These are phyloP conservation scores for Apostichopus leukothele DNA, from an alignment of 53 echinoderm and acorn worm genomes.

Conservation along the genomic window DNA sequence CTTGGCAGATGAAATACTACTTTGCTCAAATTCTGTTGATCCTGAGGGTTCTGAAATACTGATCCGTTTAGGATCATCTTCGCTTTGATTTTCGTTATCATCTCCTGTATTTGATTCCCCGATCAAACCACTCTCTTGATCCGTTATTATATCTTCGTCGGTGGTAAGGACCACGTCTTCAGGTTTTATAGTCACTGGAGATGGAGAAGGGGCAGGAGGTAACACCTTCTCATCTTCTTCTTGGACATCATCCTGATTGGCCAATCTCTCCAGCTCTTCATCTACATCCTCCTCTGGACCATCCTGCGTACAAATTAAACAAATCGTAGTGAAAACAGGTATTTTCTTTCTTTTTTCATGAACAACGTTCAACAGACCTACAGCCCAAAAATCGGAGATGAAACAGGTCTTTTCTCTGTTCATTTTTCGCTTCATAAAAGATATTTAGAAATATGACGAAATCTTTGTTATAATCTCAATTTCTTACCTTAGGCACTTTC, in stretches of 20 bases:
- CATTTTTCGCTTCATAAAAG: too few species aligned
- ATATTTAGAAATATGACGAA: too few species aligned
- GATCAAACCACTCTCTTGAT: not conserved
- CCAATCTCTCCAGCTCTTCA: not conserved
- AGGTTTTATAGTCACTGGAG: not conserved
- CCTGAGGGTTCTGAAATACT: not conserved
- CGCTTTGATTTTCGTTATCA: not conserved
- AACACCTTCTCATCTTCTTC: not conserved
- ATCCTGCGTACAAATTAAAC: not conserved
- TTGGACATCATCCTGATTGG: not conserved
- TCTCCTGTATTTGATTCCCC: not conserved
- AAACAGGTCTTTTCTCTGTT: too few species aligned
- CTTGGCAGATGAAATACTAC: not conserved
- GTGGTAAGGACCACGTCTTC: not conserved
- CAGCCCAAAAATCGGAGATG: too few species aligned
- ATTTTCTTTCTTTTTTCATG: too few species aligned
- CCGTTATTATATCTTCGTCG: not conserved
- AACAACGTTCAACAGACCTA: too few species aligned
- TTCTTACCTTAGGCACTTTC: too few species aligned
- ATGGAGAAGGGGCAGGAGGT: slow-evolving; percentile 26
- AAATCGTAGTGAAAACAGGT: too few species aligned
- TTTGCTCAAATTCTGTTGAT: not conserved
- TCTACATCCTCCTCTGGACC: slow-evolving; percentile 14
- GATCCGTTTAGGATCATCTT: not conserved
- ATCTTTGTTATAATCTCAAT: too few species aligned